phyloP scores from a whole-genome alignment of 2,113 vertebrate species.

The Megaleporinus macrocephalus region DNA sequence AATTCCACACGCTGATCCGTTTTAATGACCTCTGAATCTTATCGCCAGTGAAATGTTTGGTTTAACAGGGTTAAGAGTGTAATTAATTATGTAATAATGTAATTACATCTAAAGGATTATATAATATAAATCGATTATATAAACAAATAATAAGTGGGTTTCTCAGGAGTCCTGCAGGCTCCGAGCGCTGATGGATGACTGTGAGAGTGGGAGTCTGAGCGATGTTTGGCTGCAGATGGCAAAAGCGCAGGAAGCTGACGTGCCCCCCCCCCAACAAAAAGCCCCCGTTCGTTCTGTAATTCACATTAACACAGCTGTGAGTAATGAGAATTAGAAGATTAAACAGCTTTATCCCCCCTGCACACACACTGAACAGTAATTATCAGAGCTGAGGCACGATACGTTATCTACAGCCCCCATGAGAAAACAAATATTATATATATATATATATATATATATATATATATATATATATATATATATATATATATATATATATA shows the following conservation, averaged over 20 bases:
- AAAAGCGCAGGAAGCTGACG: not conserved
- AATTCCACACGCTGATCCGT: too few relatives aligned
- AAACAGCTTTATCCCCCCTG: slow-evolving; percentile 46
- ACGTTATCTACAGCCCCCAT: slow-evolving; percentile 54
- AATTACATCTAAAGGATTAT: not conserved
- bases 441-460: too few relatives aligned
- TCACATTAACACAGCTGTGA: slow-evolving; percentile 3
- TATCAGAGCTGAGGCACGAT: slow-evolving; percentile 56
- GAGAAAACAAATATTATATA: too few relatives aligned
- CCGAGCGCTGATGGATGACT: slow-evolving; percentile 16
- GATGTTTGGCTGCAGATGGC: not conserved
- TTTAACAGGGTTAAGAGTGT: too few relatives aligned
- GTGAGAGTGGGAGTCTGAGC: not conserved
- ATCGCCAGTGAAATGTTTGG: too few relatives aligned
- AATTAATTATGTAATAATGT: not conserved
- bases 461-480: too few relatives aligned
- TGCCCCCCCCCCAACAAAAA: not conserved
- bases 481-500: too few relatives aligned
- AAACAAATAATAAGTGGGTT: too few relatives aligned
- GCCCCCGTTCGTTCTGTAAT: not conserved
- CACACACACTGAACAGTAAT: slow-evolving; percentile 51
- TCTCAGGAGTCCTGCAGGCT: not conserved
- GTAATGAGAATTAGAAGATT: slow-evolving; percentile 57
- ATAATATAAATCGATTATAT: not conserved
- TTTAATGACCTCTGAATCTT: too few relatives aligned